Percentiles rank a stretch among this genome's conserved stretches.
Conservation (phyloP, 2,113 vertebrate species). For the Tringa solitaria region DNA sequence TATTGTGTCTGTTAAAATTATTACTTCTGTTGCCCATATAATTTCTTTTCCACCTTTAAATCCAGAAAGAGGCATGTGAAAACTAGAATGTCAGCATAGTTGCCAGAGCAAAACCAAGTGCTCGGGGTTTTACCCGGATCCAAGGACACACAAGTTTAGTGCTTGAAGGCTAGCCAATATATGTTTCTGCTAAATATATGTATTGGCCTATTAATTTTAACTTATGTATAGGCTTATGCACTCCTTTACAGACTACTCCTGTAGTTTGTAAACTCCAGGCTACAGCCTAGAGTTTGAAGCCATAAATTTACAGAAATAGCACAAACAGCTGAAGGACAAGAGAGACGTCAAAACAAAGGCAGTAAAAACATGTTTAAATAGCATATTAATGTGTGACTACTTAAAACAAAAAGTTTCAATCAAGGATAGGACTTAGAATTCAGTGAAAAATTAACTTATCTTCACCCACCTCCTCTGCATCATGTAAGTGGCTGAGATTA, state of each 20-base stretch:
- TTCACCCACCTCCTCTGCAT: constrained; percentile 64
- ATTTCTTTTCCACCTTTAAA: neutral
- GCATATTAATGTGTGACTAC: neutral
- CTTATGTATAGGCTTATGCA: rapidly evolving
- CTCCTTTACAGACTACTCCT: neutral
- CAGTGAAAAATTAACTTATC: neutral
- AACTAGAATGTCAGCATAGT: neutral
- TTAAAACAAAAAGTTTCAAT: neutral
- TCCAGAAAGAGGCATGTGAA: neutral
- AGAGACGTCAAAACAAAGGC: neutral
- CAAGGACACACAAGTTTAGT: neutral
- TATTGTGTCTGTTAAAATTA: neutral
- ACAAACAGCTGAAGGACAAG: neutral
- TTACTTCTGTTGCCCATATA: neutral
- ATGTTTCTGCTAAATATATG: neutral
- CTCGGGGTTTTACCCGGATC: neutral
- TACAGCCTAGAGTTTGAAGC: neutral
- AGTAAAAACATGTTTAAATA: neutral
- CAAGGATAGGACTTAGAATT: neutral
- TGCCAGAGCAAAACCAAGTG: neutral
- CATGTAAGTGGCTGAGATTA: constrained; percentile 60
- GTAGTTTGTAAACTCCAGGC: neutral
- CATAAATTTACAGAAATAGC: neutral
- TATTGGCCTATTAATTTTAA: neutral
- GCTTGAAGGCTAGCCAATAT: neutral